Evolutionary conservation across 2,797 vertebrate genomes (phyloP).

Genomic region (Microctenopoma lineatum): DNA sequence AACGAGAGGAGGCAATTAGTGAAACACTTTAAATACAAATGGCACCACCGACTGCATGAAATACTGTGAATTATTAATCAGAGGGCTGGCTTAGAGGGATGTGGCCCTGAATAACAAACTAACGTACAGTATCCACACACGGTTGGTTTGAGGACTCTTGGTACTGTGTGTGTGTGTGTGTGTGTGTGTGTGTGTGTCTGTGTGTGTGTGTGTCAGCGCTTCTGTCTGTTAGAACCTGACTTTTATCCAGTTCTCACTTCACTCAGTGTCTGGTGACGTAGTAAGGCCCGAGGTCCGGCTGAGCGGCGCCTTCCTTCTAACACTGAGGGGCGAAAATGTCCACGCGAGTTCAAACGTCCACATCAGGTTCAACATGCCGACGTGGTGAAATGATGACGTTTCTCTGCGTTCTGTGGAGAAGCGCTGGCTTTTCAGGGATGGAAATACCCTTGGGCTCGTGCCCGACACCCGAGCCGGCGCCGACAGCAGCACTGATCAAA

Average conservation of each 20-base stretch:
- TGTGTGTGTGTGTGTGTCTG: too few species aligned
- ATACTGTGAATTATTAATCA: constrained; percentile 58
- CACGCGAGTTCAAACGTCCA: too few species aligned
- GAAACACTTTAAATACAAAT: constrained; percentile 67
- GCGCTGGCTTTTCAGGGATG: too few species aligned
- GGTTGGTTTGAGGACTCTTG: background rate
- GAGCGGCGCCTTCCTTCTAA: background rate
- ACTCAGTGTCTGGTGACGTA: background rate
- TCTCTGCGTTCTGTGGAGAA: too few species aligned
- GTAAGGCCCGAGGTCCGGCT: background rate
- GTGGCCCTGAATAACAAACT: constrained; percentile 43
- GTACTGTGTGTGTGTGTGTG: too few species aligned
- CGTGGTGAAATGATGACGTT: too few species aligned
- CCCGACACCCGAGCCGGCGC: too few species aligned
- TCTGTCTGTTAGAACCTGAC: background rate
- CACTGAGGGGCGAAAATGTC: too few species aligned
- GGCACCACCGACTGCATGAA: constrained; percentile 46
- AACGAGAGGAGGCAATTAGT: constrained; percentile 68
- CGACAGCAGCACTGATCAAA: too few species aligned
- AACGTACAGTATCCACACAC: constrained; percentile 5
- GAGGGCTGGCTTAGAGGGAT: constrained; percentile 26
- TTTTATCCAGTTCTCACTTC: too few species aligned
- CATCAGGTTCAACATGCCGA: too few species aligned
- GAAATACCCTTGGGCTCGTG: too few species aligned
- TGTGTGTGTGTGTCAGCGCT: background rate